phyloP scores from a whole-genome alignment of 2,113 vertebrate species.

The Sinocyclocheilus rhinocerous region DNA sequence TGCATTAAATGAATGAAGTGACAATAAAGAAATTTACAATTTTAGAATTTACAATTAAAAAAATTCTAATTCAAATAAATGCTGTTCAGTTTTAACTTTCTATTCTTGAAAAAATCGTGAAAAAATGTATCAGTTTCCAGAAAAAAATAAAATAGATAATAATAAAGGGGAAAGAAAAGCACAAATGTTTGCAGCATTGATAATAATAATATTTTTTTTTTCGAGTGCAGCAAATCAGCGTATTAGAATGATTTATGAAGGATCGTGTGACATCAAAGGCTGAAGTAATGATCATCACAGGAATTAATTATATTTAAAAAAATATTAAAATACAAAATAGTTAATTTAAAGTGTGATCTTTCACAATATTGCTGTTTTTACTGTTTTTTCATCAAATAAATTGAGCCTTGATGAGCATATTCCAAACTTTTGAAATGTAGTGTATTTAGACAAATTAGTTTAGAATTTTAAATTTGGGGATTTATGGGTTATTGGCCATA shows the following conservation, averaged over 20 bases:
- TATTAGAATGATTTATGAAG: background rate
- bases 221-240: background rate
- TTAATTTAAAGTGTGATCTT: too few species aligned
- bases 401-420: background rate
- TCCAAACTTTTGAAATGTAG: background rate
- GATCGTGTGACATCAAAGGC: background rate
- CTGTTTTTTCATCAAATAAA: background rate
- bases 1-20: background rate
- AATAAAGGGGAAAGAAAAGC: too few species aligned
- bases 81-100: background rate
- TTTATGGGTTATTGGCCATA: background rate
- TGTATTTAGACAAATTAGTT: background rate
- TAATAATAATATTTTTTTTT: background rate
- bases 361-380: too few species aligned
- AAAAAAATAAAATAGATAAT: background rate
- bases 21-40: background rate
- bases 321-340: too few species aligned
- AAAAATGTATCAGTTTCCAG: background rate
- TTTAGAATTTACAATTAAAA: too few species aligned
- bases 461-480: too few species aligned
- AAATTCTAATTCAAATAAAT: background rate
- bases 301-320: too few species aligned
- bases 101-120: background rate
- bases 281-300: too few species aligned
- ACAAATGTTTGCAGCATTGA: background rate